phyloP scores from a whole-genome alignment of 2,797 vertebrate genomes.

The Tachyglossus aculeatus region DNA sequence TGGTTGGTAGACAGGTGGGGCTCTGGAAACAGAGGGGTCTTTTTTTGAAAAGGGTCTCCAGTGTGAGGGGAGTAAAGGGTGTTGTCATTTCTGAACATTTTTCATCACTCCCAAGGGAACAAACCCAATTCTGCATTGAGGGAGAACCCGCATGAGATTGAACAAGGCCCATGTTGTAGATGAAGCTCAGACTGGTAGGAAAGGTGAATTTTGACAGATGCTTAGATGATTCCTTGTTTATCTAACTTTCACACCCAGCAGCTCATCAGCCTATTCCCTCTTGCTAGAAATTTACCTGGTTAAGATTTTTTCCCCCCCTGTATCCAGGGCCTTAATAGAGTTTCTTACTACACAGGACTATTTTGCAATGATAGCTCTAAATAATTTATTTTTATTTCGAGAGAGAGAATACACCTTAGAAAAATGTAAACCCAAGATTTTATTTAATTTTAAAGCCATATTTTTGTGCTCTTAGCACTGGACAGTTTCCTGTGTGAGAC shows the following conservation, averaged over 20 bases:
- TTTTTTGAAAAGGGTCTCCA: neutral
- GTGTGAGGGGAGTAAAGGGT: neutral
- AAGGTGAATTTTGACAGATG: slow-evolving; percentile 48
- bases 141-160: neutral
- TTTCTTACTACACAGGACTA: slow-evolving; percentile 72
- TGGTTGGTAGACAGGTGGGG: neutral
- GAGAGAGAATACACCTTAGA: slow-evolving; percentile 68
- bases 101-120: neutral
- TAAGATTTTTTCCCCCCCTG: slow-evolving; percentile 63
- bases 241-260: slow-evolving; percentile 40
- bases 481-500: slow-evolving; percentile 71
- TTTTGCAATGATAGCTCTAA: slow-evolving; percentile 75
- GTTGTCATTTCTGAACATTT: slow-evolving; percentile 17
- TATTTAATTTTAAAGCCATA: slow-evolving; percentile 74
- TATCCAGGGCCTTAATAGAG: slow-evolving; percentile 77
- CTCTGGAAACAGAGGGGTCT: too few species aligned
- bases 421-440: slow-evolving; percentile 70
- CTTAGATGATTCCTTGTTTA: slow-evolving; percentile 48
- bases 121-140: neutral
- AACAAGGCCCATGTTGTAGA: slow-evolving; percentile 18
- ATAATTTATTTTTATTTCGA: slow-evolving; percentile 83
- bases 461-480: slow-evolving; percentile 79
- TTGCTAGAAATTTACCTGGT: slow-evolving; percentile 67
- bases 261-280: slow-evolving; percentile 42
- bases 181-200: slow-evolving; percentile 24